Evolutionary conservation across 2,888 invertebrate genomes (phyloP), one percentile per base, ranked within the genome.

Genomic region (Furcula furcula): DNA sequence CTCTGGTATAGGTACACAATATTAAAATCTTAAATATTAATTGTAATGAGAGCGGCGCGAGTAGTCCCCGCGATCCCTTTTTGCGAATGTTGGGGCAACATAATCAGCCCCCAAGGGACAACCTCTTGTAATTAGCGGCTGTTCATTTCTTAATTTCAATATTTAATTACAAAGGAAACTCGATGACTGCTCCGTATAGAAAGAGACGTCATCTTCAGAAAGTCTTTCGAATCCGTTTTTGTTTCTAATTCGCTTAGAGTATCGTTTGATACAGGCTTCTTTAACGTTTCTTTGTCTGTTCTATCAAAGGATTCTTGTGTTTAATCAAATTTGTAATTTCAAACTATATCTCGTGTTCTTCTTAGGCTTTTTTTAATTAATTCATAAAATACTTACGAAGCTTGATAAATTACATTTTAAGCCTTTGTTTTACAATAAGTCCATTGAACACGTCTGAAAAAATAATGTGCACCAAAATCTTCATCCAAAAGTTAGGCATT

Each of bases 71-170:
- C 55, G 75, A 78, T 76, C 87, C 86, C 86, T 83, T 83, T 78
- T 76, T 73, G 70, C 65, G 65, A 78, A 75, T 81, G 80, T 66
- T 73, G 70, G 81, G 80, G 78, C 75, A 74, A 76, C 76, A 70
- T 78, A 84, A 86, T 83, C 82, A 84, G 80, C 82, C 89, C 89
- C 63, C 84, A 55, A 85, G 89, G 88, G 89, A 89, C 89, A 86
- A 81, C 79, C 87, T 82, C 85, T 75, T 76, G 83, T 89, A 89
- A 89, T 89, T 89, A 89, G 87, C 84, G 88, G 84, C 87, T 89
- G 89, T 87, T 89, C 88, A 89, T 89, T 89, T 89, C 89, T 89
- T 89, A 89, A 89, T 89, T 89, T 89, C 88, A 89, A 89, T 89
- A 89, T 89, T 89, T 89, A 89, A 89, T 89, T 89, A 89, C 88